A percentile compares a stretch with the other conserved stretches of the same genome.
Evolutionary conservation across 2,797 vertebrate species (phyloP).

Genomic region (Moxostoma hubbsi): DNA sequence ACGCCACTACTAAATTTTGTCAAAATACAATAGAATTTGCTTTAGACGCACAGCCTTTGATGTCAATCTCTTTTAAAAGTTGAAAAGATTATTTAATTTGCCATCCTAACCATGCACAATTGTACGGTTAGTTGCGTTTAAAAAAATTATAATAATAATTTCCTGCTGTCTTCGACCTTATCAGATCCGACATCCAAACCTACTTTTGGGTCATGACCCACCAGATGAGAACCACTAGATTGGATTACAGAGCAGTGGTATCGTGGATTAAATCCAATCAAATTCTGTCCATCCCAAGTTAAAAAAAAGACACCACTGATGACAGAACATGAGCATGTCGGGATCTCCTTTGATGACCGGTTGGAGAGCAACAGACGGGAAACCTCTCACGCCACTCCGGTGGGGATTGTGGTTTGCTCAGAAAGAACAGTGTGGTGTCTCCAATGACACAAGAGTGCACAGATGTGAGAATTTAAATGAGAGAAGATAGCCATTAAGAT

Average conservation of each 20-base stretch:
- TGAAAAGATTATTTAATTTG: too few relatives aligned
- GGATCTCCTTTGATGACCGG: conserved; percentile 10
- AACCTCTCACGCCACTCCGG: conserved; percentile 15
- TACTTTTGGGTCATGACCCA: too few relatives aligned
- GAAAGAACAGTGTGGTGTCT: background rate
- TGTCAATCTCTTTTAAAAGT: too few relatives aligned
- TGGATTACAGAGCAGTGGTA: conserved; percentile 60
- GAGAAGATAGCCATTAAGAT: background rate
- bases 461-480: conserved; percentile 18
- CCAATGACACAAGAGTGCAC: conserved; percentile 27
- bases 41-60: too few relatives aligned
- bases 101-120: too few relatives aligned
- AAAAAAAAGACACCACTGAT: conserved; percentile 47
- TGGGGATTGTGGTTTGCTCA: conserved; percentile 14
- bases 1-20: too few relatives aligned
- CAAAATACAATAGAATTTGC: too few relatives aligned
- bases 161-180: too few relatives aligned
- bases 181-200: too few relatives aligned
- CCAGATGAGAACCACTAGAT: background rate
- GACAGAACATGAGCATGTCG: background rate
- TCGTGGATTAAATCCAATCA: conserved; percentile 52
- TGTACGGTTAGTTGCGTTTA: too few relatives aligned
- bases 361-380: conserved; percentile 26
- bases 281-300: conserved; percentile 48
- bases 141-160: too few relatives aligned